Conservation (phyloP, 92 coral and sea anemone genomes). For the Bergia sp. region DNA sequence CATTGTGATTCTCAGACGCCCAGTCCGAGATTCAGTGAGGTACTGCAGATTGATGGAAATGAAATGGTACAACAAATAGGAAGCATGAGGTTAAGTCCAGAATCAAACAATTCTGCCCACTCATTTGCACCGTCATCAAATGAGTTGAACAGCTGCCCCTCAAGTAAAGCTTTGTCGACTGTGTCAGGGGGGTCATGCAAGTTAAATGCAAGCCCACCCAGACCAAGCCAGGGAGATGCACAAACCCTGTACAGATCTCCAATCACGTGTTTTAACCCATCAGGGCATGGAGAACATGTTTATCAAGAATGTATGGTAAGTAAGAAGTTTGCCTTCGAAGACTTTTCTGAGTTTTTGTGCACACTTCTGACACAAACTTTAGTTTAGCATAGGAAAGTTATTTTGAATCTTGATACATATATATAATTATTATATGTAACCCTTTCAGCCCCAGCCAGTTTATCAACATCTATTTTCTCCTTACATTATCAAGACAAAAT, state of each 20-base stretch:
- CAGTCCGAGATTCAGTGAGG: conserved; percentile 48
- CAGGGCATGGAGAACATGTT: conserved; percentile 71
- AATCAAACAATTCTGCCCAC: neutral
- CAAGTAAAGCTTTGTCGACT: neutral
- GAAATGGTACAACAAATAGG: neutral
- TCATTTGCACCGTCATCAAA: neutral
- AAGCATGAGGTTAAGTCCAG: neutral
- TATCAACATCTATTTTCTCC: no score
- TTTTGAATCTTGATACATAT: no score
- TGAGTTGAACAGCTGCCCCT: neutral
- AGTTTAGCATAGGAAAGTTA: no score
- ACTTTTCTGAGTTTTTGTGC: no score
- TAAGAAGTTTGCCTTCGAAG: neutral
- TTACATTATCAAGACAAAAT: no score
- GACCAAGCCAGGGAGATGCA: conserved; percentile 73
- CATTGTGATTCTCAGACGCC: neutral
- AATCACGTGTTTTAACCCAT: conserved; percentile 71
- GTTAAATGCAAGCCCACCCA: neutral
- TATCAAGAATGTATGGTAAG: conserved; percentile 70
- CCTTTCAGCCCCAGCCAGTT: no score
- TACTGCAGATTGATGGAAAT: conserved; percentile 14
- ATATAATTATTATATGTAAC: no score
- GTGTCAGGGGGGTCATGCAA: neutral
- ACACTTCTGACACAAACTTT: no score
- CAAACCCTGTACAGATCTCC: conserved; percentile 65